Percentiles rank a stretch among this genome's conserved stretches.
These are phyloP conservation scores for Sciurus vulgaris DNA, from an alignment of 2,797 vertebrate species.

Conservation along the genomic window DNA sequence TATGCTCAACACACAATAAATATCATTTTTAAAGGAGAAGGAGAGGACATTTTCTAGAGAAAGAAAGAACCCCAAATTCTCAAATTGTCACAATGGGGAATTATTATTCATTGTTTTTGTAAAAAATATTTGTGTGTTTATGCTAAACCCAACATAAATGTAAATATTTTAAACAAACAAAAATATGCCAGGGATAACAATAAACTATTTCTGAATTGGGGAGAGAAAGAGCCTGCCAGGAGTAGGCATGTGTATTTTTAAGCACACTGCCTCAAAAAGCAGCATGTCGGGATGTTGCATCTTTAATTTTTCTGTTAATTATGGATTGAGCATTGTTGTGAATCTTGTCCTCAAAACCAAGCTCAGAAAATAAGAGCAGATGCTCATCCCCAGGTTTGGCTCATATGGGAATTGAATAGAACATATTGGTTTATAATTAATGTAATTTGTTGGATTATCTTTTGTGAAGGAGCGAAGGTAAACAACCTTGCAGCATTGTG, in stretches of 20 bases:
- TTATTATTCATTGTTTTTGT: constrained; percentile 82
- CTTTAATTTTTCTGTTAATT: constrained; percentile 94
- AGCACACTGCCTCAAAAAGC: constrained; percentile 89
- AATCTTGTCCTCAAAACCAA: constrained; percentile 92
- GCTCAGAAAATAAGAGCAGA: constrained; percentile 95
- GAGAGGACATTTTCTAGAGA: constrained; percentile 79
- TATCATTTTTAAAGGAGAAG: constrained; percentile 77
- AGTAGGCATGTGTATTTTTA: constrained; percentile 88
- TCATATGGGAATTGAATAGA: constrained; percentile 93
- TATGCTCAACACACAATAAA: constrained; percentile 84
- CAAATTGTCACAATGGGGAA: constrained; percentile 81
- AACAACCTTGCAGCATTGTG: constrained; percentile 91
- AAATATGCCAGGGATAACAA: constrained; percentile 88
- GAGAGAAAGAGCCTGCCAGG: constrained; percentile 81
- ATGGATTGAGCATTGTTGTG: constrained; percentile 93
- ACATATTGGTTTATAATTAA: constrained; percentile 99
- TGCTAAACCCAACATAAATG: constrained; percentile 88
- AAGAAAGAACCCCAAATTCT: constrained; percentile 67
- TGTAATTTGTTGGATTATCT: constrained; percentile 99
- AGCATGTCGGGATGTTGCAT: constrained; percentile 90
- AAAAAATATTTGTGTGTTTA: constrained; percentile 88
- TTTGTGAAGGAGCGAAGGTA: constrained; percentile 96
- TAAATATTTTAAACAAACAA: constrained; percentile 90
- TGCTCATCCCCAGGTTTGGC: constrained; percentile 94
- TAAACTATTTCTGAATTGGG: constrained; percentile 86